Conservation (phyloP, 1,140 invertebrate species). For the Pachyrhynchus sulphureomaculatus region DNA sequence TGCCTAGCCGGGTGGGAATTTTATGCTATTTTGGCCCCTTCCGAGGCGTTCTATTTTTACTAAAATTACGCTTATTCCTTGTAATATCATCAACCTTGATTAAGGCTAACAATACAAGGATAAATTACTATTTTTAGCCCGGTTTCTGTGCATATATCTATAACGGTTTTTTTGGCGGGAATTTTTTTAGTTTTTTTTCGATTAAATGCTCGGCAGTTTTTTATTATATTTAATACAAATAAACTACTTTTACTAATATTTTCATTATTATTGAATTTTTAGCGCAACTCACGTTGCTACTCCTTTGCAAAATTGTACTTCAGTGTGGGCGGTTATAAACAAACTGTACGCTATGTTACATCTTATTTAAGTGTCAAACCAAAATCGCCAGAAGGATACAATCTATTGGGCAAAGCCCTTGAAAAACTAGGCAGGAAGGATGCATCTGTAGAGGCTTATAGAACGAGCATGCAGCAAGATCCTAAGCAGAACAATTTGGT, state of each 20-base stretch:
- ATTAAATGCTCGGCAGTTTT: no score
- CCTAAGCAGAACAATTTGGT: constrained; percentile 77
- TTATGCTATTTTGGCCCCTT: neutral
- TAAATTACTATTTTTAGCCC: neutral
- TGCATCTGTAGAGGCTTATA: constrained; percentile 74
- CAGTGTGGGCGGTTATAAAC: constrained; percentile 76
- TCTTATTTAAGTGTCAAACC: constrained; percentile 74
- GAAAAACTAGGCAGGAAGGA: constrained; percentile 73
- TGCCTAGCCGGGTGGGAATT: neutral
- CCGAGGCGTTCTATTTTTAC: neutral
- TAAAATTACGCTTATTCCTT: no score
- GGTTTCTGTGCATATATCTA: neutral
- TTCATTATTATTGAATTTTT: constrained; percentile 53
- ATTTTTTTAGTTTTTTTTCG: constrained; percentile 1
- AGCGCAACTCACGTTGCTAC: constrained; percentile 75
- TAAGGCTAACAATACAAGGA: no score
- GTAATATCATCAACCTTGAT: no score
- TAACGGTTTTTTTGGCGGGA: constrained; percentile 6
- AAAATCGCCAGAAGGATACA: constrained; percentile 73
- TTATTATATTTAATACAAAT: no score
- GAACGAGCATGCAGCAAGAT: constrained; percentile 75
- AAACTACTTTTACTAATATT: neutral
- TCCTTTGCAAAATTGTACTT: constrained; percentile 79
- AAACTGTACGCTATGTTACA: constrained; percentile 71
- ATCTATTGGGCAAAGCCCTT: constrained; percentile 75